Percentiles rank a stretch among this genome's conserved stretches.
phyloP scores from a whole-genome alignment of 1,140 invertebrate species.

The Bombus waltoni region DNA sequence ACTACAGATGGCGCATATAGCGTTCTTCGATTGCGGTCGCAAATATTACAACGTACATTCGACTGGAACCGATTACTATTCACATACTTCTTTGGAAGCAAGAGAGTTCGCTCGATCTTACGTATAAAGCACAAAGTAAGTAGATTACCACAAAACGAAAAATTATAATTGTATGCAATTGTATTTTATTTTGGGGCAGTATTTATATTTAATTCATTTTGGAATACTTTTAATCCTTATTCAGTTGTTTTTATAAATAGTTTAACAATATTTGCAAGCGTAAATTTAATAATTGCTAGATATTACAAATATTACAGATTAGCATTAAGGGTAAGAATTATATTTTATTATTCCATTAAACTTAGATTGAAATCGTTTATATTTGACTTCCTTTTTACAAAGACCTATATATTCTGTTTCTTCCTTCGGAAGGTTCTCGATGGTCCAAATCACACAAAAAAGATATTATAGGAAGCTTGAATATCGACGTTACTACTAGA shows the following conservation, averaged over 20 bases:
- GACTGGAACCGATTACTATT: conserved; percentile 14
- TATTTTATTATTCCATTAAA: not conserved
- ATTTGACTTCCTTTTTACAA: not conserved
- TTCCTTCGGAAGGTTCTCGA: not conserved
- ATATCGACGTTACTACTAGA: not conserved
- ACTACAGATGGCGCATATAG: conserved; percentile 1
- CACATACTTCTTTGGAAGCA: not conserved
- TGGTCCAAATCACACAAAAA: not conserved
- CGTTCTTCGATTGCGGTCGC: not conserved
- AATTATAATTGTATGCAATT: not conserved
- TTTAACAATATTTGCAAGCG: not conserved
- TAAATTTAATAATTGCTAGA: not conserved
- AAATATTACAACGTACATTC: not conserved
- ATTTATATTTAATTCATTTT: not conserved
- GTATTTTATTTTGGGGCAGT: not conserved
- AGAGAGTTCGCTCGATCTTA: too few relatives aligned
- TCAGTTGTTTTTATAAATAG: not conserved
- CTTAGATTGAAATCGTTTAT: not conserved
- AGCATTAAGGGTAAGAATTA: not conserved
- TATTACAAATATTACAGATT: not conserved
- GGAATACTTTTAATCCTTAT: not conserved
- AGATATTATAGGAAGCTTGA: not conserved
- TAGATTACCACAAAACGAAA: not conserved
- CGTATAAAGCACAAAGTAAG: not conserved
- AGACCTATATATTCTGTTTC: not conserved